Base-by-base conservation (phyloP, 2,888 invertebrate genomes). In the Pandemis corylana region DNA sequence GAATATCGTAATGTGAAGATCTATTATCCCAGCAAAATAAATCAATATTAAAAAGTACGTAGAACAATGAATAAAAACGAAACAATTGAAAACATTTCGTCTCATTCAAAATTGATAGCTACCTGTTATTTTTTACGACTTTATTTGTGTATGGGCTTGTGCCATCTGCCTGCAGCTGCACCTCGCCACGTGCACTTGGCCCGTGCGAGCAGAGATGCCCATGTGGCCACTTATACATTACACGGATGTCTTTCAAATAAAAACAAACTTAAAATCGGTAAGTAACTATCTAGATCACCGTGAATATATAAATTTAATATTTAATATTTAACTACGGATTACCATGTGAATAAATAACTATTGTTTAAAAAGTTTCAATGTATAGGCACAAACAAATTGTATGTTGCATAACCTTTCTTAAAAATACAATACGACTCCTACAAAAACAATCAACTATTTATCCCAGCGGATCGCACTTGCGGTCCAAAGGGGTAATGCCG, bases 151-250 rank as follows among this genome's bases (percentile, higher is more conserved):
- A 69, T 51, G 51, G 41, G 51, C 49, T 46, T 20, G 62, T 68
- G 70, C 62, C 68, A 64, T 53, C 71, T 70, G 15, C n/a, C 64
- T 68, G 72, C 80, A 79, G 79, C 77, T 80, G 80, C 61, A 28
- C 1, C 59, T 59, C 70, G 75, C 53, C 78, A 78, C 80, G 78
- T 77, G 80, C 76, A 73, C 7, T 15, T 5, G 10, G 13, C 28
- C 51, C 59, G 68, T 76, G 75, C 77, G 56, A 28, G 59, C 59
- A 5, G 28, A 20, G 59, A 28, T 61, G 51, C 59, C 51, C 72
- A 49, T 51, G 44, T 68, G 71, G 49, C 49, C 44, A 28, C 51
- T 64, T 44, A 44, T 42, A 28, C 7, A 59, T 20, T 9, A 56
- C 9, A 56, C 0, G 15, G 7, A 51, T 51, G 12, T 46, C 12